These are phyloP conservation scores for Chromis chromis DNA, from an alignment of 2,797 vertebrate genomes.

Conservation along the genomic window DNA sequence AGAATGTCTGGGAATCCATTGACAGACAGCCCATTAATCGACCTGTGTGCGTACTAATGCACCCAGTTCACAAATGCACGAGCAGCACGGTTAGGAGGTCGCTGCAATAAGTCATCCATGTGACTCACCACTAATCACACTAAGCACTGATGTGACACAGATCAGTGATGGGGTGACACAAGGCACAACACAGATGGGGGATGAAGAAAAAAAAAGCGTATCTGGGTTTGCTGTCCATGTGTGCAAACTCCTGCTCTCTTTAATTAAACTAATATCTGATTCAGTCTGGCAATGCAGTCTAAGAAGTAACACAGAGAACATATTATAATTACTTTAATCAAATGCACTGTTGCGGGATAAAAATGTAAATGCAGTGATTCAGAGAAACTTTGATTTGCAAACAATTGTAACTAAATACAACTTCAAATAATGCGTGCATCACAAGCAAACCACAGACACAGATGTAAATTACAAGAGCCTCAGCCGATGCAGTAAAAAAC, in stretches of 20 bases:
- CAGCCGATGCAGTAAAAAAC: too few relatives aligned
- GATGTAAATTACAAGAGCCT: too few relatives aligned
- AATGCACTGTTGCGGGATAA: too few relatives aligned
- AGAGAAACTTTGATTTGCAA: too few relatives aligned
- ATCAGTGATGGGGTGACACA: neutral
- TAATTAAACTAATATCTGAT: neutral
- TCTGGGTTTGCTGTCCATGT: neutral
- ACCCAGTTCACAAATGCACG: too few relatives aligned
- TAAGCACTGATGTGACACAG: neutral
- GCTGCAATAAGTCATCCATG: neutral
- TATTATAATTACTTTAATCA: too few relatives aligned
- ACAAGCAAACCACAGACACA: too few relatives aligned
- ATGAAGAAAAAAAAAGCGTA: neutral
- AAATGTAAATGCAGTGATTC: too few relatives aligned
- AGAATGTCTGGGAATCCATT: neutral
- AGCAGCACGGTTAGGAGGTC: neutral
- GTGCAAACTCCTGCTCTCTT: neutral
- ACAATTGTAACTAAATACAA: too few relatives aligned
- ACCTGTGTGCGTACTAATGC: neutral
- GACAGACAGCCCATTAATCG: neutral
- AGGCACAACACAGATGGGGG: slow-evolving; percentile 10
- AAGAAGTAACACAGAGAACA: too few relatives aligned
- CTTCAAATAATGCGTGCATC: too few relatives aligned
- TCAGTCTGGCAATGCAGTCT: too few relatives aligned
- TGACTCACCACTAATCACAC: neutral